Evolutionary conservation across 2,113 vertebrate species (phyloP).

Genomic region (Anas platyrhynchos): DNA sequence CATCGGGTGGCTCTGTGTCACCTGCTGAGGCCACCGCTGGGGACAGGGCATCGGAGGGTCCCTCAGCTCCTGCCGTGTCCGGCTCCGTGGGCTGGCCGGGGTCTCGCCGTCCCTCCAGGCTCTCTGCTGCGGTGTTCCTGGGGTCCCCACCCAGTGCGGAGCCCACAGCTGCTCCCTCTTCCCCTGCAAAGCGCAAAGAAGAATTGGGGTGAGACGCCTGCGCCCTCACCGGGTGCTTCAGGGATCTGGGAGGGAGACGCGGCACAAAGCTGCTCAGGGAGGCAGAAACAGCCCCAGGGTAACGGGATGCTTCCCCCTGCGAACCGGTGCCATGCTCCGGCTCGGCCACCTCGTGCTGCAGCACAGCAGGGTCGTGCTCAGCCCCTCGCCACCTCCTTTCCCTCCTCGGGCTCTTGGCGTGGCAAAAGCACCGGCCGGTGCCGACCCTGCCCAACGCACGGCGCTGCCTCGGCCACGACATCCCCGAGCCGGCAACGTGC

Average conservation of each 20-base stretch:
- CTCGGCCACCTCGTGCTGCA: not conserved
- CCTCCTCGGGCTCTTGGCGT: not conserved
- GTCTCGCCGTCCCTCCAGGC: not conserved
- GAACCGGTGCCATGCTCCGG: not conserved
- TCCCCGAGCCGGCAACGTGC: not conserved
- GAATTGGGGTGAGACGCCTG: not conserved
- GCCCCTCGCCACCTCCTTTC: not conserved
- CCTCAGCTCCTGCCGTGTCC: not conserved
- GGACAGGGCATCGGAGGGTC: not conserved
- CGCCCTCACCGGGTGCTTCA: accelerated
- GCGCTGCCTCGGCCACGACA: not conserved
- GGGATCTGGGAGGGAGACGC: accelerated
- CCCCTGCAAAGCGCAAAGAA: slow-evolving; percentile 65
- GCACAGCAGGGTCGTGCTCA: accelerated
- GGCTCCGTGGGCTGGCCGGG: not conserved
- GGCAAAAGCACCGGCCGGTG: accelerated
- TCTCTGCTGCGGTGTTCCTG: not conserved
- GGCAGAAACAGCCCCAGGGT: not conserved
- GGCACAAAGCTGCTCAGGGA: not conserved
- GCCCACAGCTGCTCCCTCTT: not conserved
- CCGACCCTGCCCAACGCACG: accelerated
- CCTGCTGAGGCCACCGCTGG: not conserved
- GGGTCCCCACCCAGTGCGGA: not conserved
- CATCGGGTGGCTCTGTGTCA: slow-evolving; percentile 17
- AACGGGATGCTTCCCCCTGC: not conserved